phyloP scores from a whole-genome alignment of 2,113 vertebrate genomes.

The Galemys pyrenaicus region DNA sequence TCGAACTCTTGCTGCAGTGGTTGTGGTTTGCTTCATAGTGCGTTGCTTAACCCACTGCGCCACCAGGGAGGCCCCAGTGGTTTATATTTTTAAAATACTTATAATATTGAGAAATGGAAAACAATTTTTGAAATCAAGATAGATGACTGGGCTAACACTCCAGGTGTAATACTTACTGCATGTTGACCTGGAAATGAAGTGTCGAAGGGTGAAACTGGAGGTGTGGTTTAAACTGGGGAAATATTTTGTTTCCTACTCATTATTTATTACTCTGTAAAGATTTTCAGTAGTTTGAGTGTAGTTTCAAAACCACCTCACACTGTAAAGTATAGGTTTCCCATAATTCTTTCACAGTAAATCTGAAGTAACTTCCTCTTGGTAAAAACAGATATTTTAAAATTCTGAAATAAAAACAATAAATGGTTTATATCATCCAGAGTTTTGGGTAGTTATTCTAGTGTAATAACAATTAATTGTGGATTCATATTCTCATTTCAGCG shows the following conservation, averaged over 20 bases:
- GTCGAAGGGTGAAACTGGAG: background rate
- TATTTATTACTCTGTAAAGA: background rate
- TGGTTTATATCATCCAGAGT: background rate
- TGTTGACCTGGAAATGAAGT: constrained; percentile 15
- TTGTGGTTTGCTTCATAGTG: background rate
- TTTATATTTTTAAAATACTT: background rate
- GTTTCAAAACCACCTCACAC: background rate
- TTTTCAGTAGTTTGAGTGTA: background rate
- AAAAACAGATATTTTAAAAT: constrained; percentile 43
- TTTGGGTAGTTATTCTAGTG: background rate
- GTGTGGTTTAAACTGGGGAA: background rate
- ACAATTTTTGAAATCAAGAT: constrained; percentile 18
- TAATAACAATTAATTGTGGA: background rate
- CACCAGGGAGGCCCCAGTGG: too few species aligned
- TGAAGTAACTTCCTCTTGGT: background rate
- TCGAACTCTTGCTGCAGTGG: too few species aligned
- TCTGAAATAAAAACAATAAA: constrained; percentile 25
- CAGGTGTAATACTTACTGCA: background rate
- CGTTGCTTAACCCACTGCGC: too few species aligned
- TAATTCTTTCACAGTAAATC: background rate
- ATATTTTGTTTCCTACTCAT: background rate
- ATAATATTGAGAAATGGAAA: constrained; percentile 6
- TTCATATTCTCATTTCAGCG: background rate
- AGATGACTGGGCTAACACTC: background rate
- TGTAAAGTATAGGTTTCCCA: background rate